phyloP scores from a whole-genome alignment of 2,797 vertebrate genomes.

The Gorsachius magnificus region DNA sequence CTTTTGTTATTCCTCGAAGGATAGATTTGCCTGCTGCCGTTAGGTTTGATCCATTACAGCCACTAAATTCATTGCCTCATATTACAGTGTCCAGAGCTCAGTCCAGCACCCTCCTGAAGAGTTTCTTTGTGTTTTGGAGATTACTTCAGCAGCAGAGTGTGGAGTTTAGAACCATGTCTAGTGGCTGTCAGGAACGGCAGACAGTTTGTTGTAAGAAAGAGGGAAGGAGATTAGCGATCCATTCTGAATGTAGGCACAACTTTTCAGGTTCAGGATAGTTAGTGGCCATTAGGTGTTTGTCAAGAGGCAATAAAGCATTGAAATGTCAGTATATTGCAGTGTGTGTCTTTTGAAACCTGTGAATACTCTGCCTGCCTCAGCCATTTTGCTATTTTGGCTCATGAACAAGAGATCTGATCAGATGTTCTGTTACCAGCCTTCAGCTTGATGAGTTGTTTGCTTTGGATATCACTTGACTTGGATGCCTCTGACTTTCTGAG shows the following conservation, averaged over 20 bases:
- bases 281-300: not conserved
- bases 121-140: not conserved
- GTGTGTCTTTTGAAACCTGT: not conserved
- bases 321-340: not conserved
- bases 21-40: not conserved
- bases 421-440: conserved; percentile 8
- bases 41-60: not conserved
- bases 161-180: not conserved
- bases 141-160: not conserved
- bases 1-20: not conserved
- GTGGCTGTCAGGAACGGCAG: not conserved
- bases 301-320: not conserved
- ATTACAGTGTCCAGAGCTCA: not conserved
- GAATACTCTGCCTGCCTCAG: not conserved
- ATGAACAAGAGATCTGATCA: not conserved
- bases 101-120: not conserved
- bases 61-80: not conserved
- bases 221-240: not conserved
- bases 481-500: not conserved
- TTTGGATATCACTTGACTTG: not conserved
- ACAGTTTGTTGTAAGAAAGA: not conserved
- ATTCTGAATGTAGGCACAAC: not conserved
- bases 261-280: not conserved
- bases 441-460: conserved; percentile 3
- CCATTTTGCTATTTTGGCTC: not conserved